phyloP scores from a whole-genome alignment of 1,140 invertebrate genomes.

The Antheraea mylitta region DNA sequence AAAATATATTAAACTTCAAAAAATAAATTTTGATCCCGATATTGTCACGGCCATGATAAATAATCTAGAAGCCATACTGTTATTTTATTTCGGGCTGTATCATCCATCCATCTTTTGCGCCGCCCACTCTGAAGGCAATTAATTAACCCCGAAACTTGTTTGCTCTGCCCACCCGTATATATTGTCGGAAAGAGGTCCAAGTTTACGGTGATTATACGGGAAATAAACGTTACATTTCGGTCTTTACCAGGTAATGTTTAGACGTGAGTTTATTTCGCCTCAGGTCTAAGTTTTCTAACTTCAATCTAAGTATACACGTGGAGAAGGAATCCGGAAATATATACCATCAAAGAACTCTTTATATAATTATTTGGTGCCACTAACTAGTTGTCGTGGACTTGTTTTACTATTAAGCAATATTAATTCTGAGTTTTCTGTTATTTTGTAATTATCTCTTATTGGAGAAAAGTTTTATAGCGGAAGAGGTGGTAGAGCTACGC shows the following conservation, averaged over 20 bases:
- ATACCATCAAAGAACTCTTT: no score
- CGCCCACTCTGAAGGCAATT: constrained; percentile 25
- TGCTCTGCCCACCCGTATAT: constrained; percentile 23
- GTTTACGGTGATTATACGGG: constrained; percentile 15
- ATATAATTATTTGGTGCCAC: no score
- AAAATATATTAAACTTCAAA: neutral
- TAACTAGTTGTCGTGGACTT: no score
- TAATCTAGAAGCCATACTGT: constrained; percentile 11
- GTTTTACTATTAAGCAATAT: no score
- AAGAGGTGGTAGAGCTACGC: no score
- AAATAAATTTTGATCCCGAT: neutral
- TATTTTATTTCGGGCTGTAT: constrained; percentile 34
- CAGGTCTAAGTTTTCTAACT: neutral
- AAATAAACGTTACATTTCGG: constrained; percentile 1
- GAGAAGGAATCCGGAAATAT: no score
- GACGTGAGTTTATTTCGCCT: constrained; percentile 1
- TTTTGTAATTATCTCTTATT: no score
- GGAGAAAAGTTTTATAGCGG: no score
- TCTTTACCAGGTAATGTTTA: neutral
- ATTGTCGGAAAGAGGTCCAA: constrained; percentile 20
- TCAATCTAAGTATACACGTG: neutral
- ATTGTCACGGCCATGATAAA: constrained; percentile 23
- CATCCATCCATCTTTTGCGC: constrained; percentile 29
- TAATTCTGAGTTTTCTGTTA: no score
- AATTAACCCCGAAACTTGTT: constrained; percentile 32